These are phyloP conservation scores for Pycnonotus jocosus DNA, from an alignment of 2,113 vertebrate species.

Conservation along the genomic window DNA sequence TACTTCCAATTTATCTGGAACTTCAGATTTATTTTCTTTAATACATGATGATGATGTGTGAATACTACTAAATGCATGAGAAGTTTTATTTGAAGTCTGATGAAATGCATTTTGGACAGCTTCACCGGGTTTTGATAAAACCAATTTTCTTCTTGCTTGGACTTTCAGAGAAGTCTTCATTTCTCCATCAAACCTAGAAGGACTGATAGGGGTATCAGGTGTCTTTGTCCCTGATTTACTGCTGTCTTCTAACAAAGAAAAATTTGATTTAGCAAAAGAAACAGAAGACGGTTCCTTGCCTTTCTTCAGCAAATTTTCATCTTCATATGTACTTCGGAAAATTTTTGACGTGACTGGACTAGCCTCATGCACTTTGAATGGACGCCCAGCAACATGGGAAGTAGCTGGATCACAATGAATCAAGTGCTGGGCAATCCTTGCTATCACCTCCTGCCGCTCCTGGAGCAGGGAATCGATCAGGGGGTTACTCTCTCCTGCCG, in stretches of 20 bases:
- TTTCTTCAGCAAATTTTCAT: slow-evolving; percentile 79
- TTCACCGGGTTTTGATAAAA: slow-evolving; percentile 74
- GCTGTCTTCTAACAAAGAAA: slow-evolving; percentile 63
- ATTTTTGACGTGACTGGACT: slow-evolving; percentile 75
- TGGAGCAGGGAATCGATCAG: slow-evolving; percentile 92
- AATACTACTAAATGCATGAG: slow-evolving; percentile 52
- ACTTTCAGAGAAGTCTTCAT: slow-evolving; percentile 75
- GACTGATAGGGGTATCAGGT: slow-evolving; percentile 74
- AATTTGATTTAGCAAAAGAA: slow-evolving; percentile 40
- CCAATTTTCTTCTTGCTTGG: slow-evolving; percentile 81
- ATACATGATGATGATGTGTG: slow-evolving; percentile 59
- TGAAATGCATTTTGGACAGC: slow-evolving; percentile 81
- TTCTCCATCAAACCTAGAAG: slow-evolving; percentile 68
- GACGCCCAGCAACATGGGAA: slow-evolving; percentile 73
- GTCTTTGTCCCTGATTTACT: slow-evolving; percentile 62
- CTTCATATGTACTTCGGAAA: slow-evolving; percentile 76
- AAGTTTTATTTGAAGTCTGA: slow-evolving; percentile 62
- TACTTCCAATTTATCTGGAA: slow-evolving; percentile 54
- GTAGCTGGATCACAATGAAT: slow-evolving; percentile 88
- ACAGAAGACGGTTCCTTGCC: slow-evolving; percentile 69
- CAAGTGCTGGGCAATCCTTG: slow-evolving; percentile 92
- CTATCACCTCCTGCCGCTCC: slow-evolving; percentile 93
- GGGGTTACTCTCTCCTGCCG: slow-evolving; percentile 80
- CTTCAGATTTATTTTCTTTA: slow-evolving; percentile 63
- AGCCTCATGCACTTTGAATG: slow-evolving; percentile 72